Evolutionary conservation across 2,113 vertebrate species (phyloP).

Genomic region (Gymnorhina tibicen): DNA sequence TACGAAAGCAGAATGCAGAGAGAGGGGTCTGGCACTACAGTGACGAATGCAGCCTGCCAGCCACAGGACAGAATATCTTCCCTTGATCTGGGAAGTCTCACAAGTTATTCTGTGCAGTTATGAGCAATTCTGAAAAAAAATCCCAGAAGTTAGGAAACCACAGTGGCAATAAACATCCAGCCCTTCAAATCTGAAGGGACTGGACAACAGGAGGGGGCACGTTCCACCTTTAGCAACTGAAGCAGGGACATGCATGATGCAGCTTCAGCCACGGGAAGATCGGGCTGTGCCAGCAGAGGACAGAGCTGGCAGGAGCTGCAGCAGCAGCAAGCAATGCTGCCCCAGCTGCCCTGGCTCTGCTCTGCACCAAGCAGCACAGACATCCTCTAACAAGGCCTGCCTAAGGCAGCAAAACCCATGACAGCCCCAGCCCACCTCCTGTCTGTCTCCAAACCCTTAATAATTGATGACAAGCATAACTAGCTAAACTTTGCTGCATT

Average conservation of each 20-base stretch:
- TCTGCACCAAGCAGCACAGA: not conserved
- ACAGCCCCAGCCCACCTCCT: not conserved
- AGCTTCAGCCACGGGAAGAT: not conserved
- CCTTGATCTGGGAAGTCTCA: not conserved
- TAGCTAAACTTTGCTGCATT: not conserved
- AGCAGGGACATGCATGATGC: not conserved
- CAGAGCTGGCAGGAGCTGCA: not conserved
- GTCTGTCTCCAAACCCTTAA: not conserved
- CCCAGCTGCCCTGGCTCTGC: not conserved
- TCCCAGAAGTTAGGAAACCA: not conserved
- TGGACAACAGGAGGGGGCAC: not conserved
- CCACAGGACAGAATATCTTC: not conserved
- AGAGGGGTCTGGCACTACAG: not conserved
- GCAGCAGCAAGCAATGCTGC: not conserved
- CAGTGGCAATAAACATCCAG: not conserved
- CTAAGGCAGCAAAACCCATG: not conserved
- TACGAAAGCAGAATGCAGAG: not conserved
- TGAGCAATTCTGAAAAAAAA: not conserved
- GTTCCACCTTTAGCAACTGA: not conserved
- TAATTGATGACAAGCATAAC: constrained; percentile 16
- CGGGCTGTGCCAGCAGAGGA: fast-evolving
- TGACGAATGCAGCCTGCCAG: not conserved
- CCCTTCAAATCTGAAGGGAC: not conserved
- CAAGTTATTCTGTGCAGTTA: not conserved
- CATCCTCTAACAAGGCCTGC: not conserved